Evolutionary conservation across 2,888 invertebrate species (phyloP), one percentile per base, ranked within the genome.

Genomic region (Drosophila leonis): DNA sequence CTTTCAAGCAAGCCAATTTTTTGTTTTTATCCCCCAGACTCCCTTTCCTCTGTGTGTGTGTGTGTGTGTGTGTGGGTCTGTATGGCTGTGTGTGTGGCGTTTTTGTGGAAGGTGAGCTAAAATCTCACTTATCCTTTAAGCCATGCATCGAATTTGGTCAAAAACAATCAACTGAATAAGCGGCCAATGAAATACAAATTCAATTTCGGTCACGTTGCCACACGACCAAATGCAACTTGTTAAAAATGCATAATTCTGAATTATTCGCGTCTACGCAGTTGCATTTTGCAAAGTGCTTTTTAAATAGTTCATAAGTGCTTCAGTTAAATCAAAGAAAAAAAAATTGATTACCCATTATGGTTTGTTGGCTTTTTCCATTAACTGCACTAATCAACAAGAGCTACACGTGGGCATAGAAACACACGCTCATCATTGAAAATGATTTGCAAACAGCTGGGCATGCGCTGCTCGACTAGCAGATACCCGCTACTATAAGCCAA

Each of bases 161-260:
- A 69, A 77, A 78, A 77, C 76, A 78, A 77, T 78, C 69, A 73
- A 78, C 60, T 60, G 63, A 18, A 31, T 37, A 78, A 73, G 65
- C 68, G 46, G 49, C 62, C 44, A 56, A 68, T 55, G 35, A 63
- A 57, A 74, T 63, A 48, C 37, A 59, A 37, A 64, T 64, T 69
- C 7, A 65, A 65, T 62, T 65, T 65, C 35, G 15, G 15, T 48
- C 52, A 33, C 33, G 24, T 39, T 6, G 15, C 20, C 35, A 10
- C 51, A 52, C n/a, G 24, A 18, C 33, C 15, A 20, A 33, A 35
- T 51, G 20, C 18, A 13, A 24, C 33, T 35, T 5, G 51, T 52
- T 52, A 52, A 52, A 52, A 35, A 52, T 52, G 35, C 20, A 52
- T 52, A 27, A 37, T 27, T 27, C 37, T n/a, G 37, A 37, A 37